These are phyloP conservation scores for Luidia sarsii DNA, from an alignment of 53 echinoderm and acorn worm species.

Conservation along the genomic window DNA sequence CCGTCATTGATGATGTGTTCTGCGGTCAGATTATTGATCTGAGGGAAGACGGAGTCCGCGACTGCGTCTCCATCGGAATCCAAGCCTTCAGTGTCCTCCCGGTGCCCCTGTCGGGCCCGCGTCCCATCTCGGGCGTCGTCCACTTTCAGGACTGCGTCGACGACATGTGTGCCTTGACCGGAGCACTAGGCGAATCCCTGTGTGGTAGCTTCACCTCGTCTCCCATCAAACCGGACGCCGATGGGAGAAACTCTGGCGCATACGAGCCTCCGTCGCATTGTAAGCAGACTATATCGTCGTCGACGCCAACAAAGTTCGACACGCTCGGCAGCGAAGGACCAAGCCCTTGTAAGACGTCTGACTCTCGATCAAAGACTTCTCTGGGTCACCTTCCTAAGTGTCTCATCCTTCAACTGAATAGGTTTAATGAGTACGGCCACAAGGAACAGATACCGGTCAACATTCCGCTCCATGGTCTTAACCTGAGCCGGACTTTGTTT, in stretches of 20 bases:
- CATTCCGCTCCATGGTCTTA: slow-evolving; percentile 37
- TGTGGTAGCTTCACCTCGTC: neutral
- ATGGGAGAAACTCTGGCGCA: neutral
- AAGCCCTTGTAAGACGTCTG: neutral
- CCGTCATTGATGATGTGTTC: slow-evolving; percentile 43
- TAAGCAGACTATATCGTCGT: slow-evolving; percentile 20
- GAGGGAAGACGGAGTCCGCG: slow-evolving; percentile 9
- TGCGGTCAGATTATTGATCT: slow-evolving; percentile 49
- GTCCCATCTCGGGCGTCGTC: slow-evolving; percentile 15
- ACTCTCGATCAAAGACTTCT: slow-evolving; percentile 36
- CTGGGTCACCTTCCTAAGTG: slow-evolving; percentile 46
- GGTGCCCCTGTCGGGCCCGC: slow-evolving; percentile 31
- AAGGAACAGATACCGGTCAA: slow-evolving; percentile 45
- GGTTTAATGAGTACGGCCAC: slow-evolving; percentile 19
- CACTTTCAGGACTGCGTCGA: slow-evolving; percentile 49
- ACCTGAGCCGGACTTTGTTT: slow-evolving; percentile 26
- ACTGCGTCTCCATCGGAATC: slow-evolving; percentile 47
- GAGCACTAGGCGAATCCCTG: neutral
- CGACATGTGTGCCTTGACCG: slow-evolving; percentile 14
- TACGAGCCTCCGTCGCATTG: neutral
- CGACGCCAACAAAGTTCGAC: slow-evolving; percentile 12
- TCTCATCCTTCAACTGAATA: slow-evolving; percentile 54
- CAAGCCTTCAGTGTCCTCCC: slow-evolving; percentile 51
- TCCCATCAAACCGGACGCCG: neutral
- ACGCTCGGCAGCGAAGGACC: neutral